Evolutionary conservation across 37 sponge, comb jelly and placozoan genomes (phyloP).

Genomic region (Tethya wilhelma): DNA sequence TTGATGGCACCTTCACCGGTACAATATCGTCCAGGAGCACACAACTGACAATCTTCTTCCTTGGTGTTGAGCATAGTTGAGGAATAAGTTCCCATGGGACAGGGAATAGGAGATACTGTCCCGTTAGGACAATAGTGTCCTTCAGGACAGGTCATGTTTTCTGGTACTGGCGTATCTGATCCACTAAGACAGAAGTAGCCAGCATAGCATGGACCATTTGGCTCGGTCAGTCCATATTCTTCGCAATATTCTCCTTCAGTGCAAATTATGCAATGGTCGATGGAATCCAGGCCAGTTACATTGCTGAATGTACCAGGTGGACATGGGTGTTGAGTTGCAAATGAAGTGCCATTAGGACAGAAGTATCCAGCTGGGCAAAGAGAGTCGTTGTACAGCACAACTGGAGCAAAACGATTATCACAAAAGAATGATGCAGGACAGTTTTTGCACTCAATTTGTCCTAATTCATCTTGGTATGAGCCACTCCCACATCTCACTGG

Average conservation of each 20-base stretch:
- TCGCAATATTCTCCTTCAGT: too few species aligned
- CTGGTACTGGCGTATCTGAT: not conserved
- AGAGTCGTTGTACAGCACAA: not conserved
- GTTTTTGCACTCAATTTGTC: not conserved
- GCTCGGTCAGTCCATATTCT: not conserved
- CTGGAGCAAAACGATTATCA: not conserved
- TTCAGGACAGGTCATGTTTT: not conserved
- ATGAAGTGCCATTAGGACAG: not conserved
- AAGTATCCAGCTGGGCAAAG: not conserved
- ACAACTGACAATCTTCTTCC: not conserved
- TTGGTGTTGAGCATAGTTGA: not conserved
- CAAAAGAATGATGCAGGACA: not conserved
- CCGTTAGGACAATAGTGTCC: conserved; percentile 12
- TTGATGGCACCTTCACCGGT: not conserved
- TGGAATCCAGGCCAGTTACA: not conserved
- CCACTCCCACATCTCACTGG: not conserved
- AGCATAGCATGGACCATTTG: conserved; percentile 2
- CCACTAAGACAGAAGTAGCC: conserved; percentile 1
- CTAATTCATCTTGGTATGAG: not conserved
- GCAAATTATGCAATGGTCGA: too few species aligned
- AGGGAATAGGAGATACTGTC: not conserved
- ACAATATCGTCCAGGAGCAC: not conserved
- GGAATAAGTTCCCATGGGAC: not conserved
- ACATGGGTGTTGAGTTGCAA: not conserved
- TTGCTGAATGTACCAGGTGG: not conserved